Evolutionary conservation across 1,140 invertebrate species (phyloP).

Genomic region (Trichomalopsis sarcophagae): DNA sequence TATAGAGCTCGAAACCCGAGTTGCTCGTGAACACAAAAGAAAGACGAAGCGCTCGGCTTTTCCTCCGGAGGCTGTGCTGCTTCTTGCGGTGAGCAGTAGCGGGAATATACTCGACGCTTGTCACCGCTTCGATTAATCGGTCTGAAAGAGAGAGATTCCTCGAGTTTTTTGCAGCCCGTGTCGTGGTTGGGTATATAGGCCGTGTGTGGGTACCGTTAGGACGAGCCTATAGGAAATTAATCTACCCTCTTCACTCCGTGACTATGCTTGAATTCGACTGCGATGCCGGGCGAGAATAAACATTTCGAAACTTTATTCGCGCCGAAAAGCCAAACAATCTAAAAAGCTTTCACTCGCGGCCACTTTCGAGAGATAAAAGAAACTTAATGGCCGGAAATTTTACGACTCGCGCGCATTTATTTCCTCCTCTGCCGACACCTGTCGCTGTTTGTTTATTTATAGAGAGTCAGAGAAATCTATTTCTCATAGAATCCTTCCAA

Average conservation of each 20-base stretch:
- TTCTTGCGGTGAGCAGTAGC: not conserved
- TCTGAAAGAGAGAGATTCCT: not conserved
- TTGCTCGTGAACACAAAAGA: not conserved
- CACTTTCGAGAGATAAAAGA: not conserved
- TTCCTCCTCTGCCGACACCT: not conserved
- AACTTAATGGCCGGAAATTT: not conserved
- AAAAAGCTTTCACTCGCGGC: no score
- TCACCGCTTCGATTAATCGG: not conserved
- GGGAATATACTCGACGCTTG: not conserved
- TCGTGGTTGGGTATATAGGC: no score
- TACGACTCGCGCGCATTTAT: not conserved
- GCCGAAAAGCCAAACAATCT: no score
- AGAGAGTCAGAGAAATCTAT: not conserved
- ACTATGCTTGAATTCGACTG: no score
- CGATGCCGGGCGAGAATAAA: no score
- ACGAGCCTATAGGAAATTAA: no score
- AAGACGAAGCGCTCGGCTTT: not conserved
- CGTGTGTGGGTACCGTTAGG: no score
- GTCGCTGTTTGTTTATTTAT: conserved; percentile 19
- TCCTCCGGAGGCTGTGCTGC: not conserved
- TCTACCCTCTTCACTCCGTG: no score
- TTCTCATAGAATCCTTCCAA: not conserved
- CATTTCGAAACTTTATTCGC: not conserved
- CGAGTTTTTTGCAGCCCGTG: no score
- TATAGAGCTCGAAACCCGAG: not conserved